Percentiles rank a stretch among this genome's conserved stretches.
Evolutionary conservation across 2,797 vertebrate genomes (phyloP).

Genomic region (Sebastolobus altivelis): DNA sequence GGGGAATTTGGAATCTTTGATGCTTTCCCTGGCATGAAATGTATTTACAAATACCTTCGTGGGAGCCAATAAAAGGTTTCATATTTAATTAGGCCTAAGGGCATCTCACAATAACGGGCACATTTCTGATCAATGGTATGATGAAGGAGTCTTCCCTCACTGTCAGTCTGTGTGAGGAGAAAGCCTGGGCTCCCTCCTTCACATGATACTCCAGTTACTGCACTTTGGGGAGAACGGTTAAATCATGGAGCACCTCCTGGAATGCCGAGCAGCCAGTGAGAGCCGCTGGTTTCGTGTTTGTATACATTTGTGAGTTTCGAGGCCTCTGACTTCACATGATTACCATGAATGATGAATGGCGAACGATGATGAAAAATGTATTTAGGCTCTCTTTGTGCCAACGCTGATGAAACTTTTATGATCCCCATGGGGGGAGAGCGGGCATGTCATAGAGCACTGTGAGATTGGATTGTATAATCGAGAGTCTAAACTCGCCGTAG

Average conservation of each 20-base stretch:
- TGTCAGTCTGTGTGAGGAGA: constrained; percentile 55
- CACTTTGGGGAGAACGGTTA: constrained; percentile 54
- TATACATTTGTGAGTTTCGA: constrained; percentile 43
- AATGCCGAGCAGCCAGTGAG: constrained; percentile 24
- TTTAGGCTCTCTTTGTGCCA: constrained; percentile 60
- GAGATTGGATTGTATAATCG: constrained; percentile 59
- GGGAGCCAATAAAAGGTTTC: constrained; percentile 83
- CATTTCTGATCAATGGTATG: constrained; percentile 77
- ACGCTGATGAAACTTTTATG: constrained; percentile 69
- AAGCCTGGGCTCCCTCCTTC: constrained; percentile 56
- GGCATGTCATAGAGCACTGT: constrained; percentile 46
- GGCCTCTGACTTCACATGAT: constrained; percentile 52
- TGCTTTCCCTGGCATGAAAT: constrained; percentile 79
- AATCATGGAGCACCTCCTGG: constrained; percentile 51
- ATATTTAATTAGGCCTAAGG: constrained; percentile 86
- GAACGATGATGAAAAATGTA: constrained; percentile 68
- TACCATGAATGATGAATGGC: constrained; percentile 65
- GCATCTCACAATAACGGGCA: constrained; percentile 70
- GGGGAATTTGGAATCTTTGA: constrained; percentile 79
- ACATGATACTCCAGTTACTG: constrained; percentile 56
- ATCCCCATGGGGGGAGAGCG: constrained; percentile 36
- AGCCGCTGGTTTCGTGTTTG: constrained; percentile 38
- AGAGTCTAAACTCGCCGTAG: constrained; percentile 15
- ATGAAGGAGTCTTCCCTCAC: constrained; percentile 61
- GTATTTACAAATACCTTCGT: constrained; percentile 85